A percentile compares a stretch with the other conserved stretches of the same genome.
These are phyloP conservation scores for Peromyscus californicus DNA, from an alignment of 2,113 vertebrate genomes.

Conservation along the genomic window DNA sequence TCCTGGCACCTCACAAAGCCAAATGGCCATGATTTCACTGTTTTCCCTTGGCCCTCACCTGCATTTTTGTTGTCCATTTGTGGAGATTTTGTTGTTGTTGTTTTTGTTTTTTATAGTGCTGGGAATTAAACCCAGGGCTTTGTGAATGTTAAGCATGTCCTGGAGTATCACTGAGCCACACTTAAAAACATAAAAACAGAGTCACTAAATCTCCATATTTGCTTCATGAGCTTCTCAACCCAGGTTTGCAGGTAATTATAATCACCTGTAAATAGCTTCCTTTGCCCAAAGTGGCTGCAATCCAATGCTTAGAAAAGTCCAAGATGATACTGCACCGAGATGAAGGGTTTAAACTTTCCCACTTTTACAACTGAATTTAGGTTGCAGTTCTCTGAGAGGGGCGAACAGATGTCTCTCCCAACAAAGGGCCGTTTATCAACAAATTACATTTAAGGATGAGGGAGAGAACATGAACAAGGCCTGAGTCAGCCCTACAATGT, in stretches of 20 bases:
- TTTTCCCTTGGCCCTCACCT: neutral
- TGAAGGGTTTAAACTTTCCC: too few species aligned
- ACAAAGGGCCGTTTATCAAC: too few species aligned
- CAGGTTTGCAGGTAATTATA: neutral
- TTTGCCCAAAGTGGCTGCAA: neutral
- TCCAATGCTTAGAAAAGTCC: neutral
- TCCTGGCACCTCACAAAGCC: neutral
- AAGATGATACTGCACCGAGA: neutral
- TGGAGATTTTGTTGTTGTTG: neutral
- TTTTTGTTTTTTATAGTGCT: neutral
- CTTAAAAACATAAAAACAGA: neutral
- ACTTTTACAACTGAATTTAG: too few species aligned
- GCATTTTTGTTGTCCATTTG: neutral
- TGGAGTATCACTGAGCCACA: neutral
- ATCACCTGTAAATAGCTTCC: neutral
- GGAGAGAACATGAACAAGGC: too few species aligned
- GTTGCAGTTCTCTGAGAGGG: too few species aligned
- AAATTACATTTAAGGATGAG: too few species aligned
- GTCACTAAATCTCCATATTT: neutral
- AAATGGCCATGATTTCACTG: neutral
- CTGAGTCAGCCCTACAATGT: too few species aligned
- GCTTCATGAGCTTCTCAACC: neutral
- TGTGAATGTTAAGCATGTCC: neutral
- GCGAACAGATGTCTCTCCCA: too few species aligned
- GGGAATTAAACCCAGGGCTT: neutral